These are phyloP conservation scores for Drosophila prostipennis DNA, from an alignment of 2,888 invertebrate species.

Conservation along the genomic window DNA sequence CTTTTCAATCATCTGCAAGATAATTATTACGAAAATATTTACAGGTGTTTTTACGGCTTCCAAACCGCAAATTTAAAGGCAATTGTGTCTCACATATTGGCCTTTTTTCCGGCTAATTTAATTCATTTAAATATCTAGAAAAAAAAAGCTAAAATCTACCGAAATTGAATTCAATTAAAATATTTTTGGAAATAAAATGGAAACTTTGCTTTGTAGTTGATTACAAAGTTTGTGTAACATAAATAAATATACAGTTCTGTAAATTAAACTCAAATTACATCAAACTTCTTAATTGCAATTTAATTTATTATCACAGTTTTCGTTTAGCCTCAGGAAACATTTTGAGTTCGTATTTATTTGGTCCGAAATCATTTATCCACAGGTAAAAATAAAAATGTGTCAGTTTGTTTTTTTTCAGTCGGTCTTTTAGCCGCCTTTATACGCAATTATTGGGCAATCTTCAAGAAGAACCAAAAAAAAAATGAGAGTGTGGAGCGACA, in stretches of 20 bases:
- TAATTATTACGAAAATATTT: slow-evolving; percentile 8
- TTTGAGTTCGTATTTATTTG: not conserved
- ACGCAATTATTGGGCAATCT: slow-evolving; percentile 42
- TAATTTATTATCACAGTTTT: no score
- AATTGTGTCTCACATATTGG: not conserved
- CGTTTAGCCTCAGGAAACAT: not conserved
- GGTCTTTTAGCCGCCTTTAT: slow-evolving; percentile 15
- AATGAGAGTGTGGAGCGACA: not conserved
- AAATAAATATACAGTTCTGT: no score
- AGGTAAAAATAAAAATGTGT: slow-evolving; percentile 37
- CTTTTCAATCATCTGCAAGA: no score
- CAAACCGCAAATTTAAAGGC: not conserved
- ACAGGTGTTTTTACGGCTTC: slow-evolving; percentile 4
- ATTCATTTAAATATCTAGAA: not conserved
- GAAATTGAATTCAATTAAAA: not conserved
- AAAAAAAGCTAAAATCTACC: no score
- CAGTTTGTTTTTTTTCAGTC: slow-evolving; percentile 9
- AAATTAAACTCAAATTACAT: no score
- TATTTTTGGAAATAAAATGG: not conserved
- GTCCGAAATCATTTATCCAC: slow-evolving; percentile 15
- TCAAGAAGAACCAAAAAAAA: not conserved
- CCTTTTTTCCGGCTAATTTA: not conserved
- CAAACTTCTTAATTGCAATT: no score
- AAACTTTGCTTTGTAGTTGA: not conserved
- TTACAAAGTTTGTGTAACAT: no score